Percentiles rank a stretch among this genome's conserved stretches.
These are phyloP conservation scores for Drymodes brunneopygia DNA, from an alignment of 2,113 vertebrate genomes.

Conservation along the genomic window DNA sequence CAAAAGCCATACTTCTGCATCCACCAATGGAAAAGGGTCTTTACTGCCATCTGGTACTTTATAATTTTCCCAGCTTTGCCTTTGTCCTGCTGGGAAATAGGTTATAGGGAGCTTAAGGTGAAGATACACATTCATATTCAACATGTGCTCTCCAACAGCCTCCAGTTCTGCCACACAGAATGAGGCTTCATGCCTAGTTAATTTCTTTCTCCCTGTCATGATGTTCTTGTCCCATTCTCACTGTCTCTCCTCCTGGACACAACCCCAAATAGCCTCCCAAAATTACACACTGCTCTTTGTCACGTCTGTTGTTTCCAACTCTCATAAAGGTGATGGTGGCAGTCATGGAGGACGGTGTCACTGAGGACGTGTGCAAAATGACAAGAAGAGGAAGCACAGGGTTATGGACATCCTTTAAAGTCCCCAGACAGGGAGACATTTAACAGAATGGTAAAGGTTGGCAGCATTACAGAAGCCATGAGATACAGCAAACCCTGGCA, in stretches of 20 bases:
- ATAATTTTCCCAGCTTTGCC: neutral
- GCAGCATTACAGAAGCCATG: neutral
- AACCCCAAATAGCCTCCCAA: neutral
- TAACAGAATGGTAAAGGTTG: neutral
- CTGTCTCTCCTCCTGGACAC: neutral
- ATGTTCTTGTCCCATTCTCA: neutral
- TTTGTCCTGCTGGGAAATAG: neutral
- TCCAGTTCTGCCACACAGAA: neutral
- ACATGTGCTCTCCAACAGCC: neutral
- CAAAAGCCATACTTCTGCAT: neutral
- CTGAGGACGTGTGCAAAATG: neutral
- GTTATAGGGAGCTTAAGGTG: neutral
- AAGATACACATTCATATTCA: neutral
- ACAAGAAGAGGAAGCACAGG: neutral
- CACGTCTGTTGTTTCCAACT: neutral
- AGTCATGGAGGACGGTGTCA: neutral
- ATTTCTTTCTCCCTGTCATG: neutral
- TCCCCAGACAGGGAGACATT: neutral
- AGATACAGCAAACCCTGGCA: neutral
- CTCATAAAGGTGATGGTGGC: neutral
- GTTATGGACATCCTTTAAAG: neutral
- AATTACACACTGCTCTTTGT: neutral
- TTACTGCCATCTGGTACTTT: neutral
- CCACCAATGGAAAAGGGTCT: neutral
- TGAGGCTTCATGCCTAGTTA: neutral